Evolutionary conservation across 1,140 invertebrate species (phyloP).

Genomic region (Maconellicoccus hirsutus): DNA sequence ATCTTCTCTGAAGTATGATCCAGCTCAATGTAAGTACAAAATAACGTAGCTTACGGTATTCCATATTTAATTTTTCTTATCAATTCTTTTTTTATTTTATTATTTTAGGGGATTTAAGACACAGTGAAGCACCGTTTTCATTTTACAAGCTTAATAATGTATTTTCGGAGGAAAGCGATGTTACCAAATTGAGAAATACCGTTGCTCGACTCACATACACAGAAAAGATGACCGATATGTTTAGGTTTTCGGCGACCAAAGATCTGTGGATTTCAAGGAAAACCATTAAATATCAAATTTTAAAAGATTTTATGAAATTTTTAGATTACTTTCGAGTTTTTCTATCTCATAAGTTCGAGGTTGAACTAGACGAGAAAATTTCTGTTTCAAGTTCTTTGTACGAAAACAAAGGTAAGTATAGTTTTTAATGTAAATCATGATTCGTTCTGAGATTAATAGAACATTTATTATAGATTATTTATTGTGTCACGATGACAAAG

Average conservation of each 20-base stretch:
- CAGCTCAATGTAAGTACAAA: no score
- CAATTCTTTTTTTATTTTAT: no score
- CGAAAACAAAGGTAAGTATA: neutral
- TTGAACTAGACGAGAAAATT: neutral
- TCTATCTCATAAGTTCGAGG: neutral
- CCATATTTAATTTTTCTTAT: no score
- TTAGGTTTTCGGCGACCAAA: neutral
- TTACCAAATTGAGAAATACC: neutral
- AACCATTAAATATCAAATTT: neutral
- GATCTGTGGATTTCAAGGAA: neutral
- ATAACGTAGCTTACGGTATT: no score
- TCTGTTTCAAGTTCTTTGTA: neutral
- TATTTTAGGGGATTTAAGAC: neutral
- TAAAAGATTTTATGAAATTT: neutral
- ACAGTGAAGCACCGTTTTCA: neutral
- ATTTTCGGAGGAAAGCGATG: neutral
- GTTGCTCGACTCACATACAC: neutral
- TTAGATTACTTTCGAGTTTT: neutral
- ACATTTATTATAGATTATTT: conserved; percentile 29
- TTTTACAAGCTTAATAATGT: neutral
- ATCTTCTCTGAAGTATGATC: no score
- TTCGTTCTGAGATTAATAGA: no score
- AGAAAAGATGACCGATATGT: neutral
- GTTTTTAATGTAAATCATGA: no score
- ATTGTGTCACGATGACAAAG: conserved; percentile 31